These are phyloP conservation scores for Dolichoris vasculosae DNA, from an alignment of 1,140 invertebrate genomes.

Conservation along the genomic window DNA sequence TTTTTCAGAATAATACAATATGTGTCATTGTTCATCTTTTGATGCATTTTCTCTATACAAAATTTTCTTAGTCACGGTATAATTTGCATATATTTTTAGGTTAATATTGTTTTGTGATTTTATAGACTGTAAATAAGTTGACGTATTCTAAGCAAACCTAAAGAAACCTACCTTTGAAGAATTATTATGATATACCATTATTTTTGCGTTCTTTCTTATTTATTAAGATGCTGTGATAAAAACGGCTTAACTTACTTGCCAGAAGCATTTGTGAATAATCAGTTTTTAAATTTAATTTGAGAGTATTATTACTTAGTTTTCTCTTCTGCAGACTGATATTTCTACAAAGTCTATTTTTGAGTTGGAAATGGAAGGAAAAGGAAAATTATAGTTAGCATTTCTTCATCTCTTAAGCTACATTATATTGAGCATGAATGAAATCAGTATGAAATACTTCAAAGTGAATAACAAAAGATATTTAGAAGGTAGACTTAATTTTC, in stretches of 20 bases:
- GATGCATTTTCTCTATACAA: background rate
- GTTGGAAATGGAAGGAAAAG: background rate
- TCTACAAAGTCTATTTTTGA: background rate
- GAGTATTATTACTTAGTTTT: background rate
- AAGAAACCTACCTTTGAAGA: too few species aligned
- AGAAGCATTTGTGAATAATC: background rate
- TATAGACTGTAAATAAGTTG: too few species aligned
- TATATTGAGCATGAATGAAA: background rate
- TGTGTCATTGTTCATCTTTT: background rate
- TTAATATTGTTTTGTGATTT: too few species aligned
- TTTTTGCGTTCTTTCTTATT: too few species aligned
- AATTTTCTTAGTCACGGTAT: background rate
- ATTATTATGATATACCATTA: too few species aligned
- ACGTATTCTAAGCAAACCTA: too few species aligned
- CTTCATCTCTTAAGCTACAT: background rate
- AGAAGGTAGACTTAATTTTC: background rate
- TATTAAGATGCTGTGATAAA: background rate
- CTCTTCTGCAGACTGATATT: background rate
- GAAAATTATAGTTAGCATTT: background rate
- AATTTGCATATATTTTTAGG: background rate
- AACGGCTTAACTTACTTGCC: background rate
- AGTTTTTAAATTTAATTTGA: conserved; percentile 9
- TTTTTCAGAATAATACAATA: conserved; percentile 16
- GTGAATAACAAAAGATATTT: background rate
- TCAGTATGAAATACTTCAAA: background rate